A percentile compares a stretch with the other conserved stretches of the same genome.
phyloP scores from a whole-genome alignment of 2,113 vertebrate species.

The Eleginops maclovinus region DNA sequence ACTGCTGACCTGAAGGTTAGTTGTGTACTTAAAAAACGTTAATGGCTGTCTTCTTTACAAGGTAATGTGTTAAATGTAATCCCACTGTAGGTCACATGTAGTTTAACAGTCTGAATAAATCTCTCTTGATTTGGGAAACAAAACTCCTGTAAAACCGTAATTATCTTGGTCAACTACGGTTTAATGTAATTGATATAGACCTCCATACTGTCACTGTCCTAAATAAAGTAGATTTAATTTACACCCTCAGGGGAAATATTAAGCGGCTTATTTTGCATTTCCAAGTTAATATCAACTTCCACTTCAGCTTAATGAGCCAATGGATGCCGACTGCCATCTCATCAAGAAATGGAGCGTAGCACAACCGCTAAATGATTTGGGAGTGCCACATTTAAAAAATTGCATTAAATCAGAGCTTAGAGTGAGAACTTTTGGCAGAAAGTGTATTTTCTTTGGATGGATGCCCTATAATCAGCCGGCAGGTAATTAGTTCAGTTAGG shows the following conservation, averaged over 20 bases:
- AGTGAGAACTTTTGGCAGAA: slow-evolving; percentile 25
- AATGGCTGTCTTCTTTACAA: too few relatives aligned
- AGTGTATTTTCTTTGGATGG: slow-evolving; percentile 37
- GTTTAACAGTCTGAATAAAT: background rate
- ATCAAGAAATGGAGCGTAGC: slow-evolving; percentile 45
- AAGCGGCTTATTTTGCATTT: slow-evolving; percentile 61
- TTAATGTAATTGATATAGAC: slow-evolving; percentile 13
- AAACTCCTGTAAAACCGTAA: background rate
- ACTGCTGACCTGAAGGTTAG: too few relatives aligned
- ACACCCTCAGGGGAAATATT: slow-evolving; percentile 35
- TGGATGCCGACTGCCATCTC: slow-evolving; percentile 40
- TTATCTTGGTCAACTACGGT: slow-evolving; percentile 9
- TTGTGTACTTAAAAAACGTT: too few relatives aligned
- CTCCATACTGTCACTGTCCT: slow-evolving; percentile 11
- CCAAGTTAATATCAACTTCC: slow-evolving; percentile 43
- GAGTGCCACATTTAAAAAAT: slow-evolving; percentile 13
- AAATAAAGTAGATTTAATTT: slow-evolving; percentile 45
- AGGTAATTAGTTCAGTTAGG: slow-evolving; percentile 42
- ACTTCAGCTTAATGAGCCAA: slow-evolving; percentile 53
- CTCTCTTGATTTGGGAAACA: background rate
- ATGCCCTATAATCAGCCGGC: slow-evolving; percentile 28
- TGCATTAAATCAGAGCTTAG: slow-evolving; percentile 34
- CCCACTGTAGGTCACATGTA: background rate
- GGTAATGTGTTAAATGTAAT: too few relatives aligned
- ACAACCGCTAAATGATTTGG: slow-evolving; percentile 24